Percentiles rank a stretch among this genome's conserved stretches.
Conservation (phyloP, 2,888 invertebrate genomes). For the Drosophila kanekoi region DNA sequence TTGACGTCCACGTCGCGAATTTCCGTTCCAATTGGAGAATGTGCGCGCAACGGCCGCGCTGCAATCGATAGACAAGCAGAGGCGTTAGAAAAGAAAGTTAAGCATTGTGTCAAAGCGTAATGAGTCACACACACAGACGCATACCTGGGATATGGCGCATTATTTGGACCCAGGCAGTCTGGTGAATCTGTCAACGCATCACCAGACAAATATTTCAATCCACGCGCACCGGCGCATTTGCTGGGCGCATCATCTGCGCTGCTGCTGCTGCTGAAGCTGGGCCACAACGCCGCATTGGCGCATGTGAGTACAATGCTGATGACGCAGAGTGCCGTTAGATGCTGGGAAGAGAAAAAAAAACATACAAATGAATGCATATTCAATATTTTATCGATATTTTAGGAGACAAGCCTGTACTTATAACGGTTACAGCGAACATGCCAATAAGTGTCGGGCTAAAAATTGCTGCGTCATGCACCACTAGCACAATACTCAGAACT, state of each 20-base stretch:
- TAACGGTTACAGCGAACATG: constrained; percentile 48
- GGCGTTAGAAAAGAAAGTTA: constrained; percentile 71
- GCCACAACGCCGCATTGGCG: constrained; percentile 82
- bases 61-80: constrained; percentile 46
- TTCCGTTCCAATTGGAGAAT: constrained; percentile 89
- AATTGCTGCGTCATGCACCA: constrained; percentile 36
- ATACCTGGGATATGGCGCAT: constrained; percentile 93
- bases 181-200: constrained; percentile 92
- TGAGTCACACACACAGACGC: constrained; percentile 20
- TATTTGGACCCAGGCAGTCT: constrained; percentile 93
- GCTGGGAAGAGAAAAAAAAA: constrained; percentile 58
- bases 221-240: constrained; percentile 88
- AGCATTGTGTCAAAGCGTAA: constrained; percentile 33
- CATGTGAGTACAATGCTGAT: constrained; percentile 75
- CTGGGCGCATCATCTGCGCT: constrained; percentile 71
- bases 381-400: constrained; percentile 28
- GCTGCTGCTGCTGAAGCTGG: constrained; percentile 75
- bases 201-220: constrained; percentile 94
- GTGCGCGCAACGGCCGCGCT: constrained; percentile 92
- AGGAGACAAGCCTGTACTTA: constrained; percentile 27
- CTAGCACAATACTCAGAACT: neutral
- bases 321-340: constrained; percentile 82
- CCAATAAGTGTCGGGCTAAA: constrained; percentile 40
- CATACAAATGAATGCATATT: constrained; percentile 21
- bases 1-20: constrained; percentile 89